phyloP scores from a whole-genome alignment of 2,797 vertebrate species.

The Coilia nasus region DNA sequence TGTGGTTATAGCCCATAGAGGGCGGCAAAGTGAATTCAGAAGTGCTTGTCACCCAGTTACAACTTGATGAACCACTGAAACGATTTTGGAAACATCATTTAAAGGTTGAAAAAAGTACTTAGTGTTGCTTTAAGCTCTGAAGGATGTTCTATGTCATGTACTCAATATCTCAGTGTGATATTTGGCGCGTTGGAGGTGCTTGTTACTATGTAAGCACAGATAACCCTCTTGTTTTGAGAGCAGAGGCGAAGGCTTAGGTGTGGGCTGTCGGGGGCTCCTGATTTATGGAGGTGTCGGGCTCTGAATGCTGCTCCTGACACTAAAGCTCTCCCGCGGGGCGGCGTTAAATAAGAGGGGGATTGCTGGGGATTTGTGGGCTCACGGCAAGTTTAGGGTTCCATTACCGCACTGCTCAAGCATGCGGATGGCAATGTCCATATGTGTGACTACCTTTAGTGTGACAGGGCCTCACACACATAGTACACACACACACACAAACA shows the following conservation, averaged over 20 bases:
- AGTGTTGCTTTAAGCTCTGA: too few species aligned
- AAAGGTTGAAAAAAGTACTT: too few species aligned
- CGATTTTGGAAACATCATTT: too few species aligned
- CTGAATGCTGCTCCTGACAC: slow-evolving; percentile 43
- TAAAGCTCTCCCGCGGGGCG: slow-evolving; percentile 47
- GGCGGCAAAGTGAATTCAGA: too few species aligned
- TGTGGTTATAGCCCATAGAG: too few species aligned
- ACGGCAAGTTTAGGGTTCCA: slow-evolving; percentile 45
- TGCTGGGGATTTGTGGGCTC: slow-evolving; percentile 50
- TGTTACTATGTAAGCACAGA: background rate
- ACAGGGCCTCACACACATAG: background rate
- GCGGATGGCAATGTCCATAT: background rate
- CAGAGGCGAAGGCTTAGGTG: background rate
- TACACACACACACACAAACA: too few species aligned
- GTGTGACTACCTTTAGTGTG: slow-evolving; percentile 3
- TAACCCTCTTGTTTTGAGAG: background rate
- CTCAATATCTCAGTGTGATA: too few species aligned
- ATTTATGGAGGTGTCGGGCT: slow-evolving; percentile 52
- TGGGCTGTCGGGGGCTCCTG: slow-evolving; percentile 39
- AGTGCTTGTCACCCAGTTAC: too few species aligned
- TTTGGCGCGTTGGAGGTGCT: background rate
- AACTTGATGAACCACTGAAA: too few species aligned
- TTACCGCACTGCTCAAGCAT: slow-evolving; percentile 43
- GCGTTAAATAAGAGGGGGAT: slow-evolving; percentile 54
- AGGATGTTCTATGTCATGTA: too few species aligned